Conservation (phyloP, 2,113 vertebrate species). For the Tetrax tetrax region DNA sequence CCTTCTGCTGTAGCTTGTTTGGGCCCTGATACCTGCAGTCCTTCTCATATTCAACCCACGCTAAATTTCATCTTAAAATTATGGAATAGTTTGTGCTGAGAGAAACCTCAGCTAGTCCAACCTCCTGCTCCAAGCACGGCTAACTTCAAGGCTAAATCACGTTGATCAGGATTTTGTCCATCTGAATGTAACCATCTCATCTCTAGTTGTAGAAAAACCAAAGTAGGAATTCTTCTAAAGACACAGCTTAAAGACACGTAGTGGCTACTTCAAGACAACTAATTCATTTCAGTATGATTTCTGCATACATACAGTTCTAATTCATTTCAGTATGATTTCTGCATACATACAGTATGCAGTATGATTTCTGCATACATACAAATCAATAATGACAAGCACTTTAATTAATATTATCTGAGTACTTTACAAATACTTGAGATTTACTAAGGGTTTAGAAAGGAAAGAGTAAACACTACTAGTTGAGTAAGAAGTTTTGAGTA, state of each 20-base stretch:
- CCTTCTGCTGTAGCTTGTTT: background rate
- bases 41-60: background rate
- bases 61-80: background rate
- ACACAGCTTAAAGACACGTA: background rate
- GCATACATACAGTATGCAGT: background rate
- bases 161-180: accelerated
- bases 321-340: too few species aligned
- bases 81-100: background rate
- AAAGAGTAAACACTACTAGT: background rate
- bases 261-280: background rate
- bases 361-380: too few species aligned
- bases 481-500: background rate
- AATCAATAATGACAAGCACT: background rate
- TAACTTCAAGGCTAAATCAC: background rate
- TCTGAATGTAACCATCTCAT: background rate
- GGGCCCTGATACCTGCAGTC: background rate
- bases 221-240: background rate
- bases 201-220: background rate
- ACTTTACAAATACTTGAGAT: background rate
- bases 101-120: background rate
- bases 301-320: background rate
- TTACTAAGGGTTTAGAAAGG: background rate
- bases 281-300: background rate
- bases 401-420: background rate
- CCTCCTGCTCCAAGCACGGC: background rate